These are phyloP conservation scores for Pasiphila rectangulata DNA, from an alignment of 2,888 invertebrate genomes.

Conservation along the genomic window DNA sequence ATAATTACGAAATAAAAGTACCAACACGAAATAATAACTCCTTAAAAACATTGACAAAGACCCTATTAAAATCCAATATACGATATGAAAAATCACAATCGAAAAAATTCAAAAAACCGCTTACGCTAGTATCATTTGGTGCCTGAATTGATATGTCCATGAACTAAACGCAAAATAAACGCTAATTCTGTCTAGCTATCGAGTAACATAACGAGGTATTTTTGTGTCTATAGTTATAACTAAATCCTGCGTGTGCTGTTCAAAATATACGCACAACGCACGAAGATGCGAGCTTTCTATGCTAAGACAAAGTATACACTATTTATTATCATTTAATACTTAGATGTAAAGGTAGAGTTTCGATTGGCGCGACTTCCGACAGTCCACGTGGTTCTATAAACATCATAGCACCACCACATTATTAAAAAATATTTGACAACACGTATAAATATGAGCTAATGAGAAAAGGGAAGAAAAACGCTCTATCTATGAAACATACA, in stretches of 20 bases:
- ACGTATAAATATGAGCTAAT: slow-evolving; percentile 2
- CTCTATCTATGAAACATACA: too few relatives aligned
- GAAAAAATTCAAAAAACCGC: slow-evolving; percentile 64
- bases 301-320: slow-evolving; percentile 73
- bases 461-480: too few relatives aligned
- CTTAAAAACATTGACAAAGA: slow-evolving; percentile 37
- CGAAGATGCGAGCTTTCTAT: slow-evolving; percentile 65
- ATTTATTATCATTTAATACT: slow-evolving; percentile 80
- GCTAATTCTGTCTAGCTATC: slow-evolving; percentile 71
- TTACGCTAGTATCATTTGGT: slow-evolving; percentile 78
- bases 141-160: slow-evolving; percentile 79
- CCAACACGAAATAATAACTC: not conserved
- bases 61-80: slow-evolving; percentile 40
- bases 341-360: slow-evolving; percentile 69
- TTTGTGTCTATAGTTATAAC: slow-evolving; percentile 72
- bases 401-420: not conserved
- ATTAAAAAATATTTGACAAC: not conserved
- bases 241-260: slow-evolving; percentile 64
- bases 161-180: slow-evolving; percentile 75
- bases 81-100: slow-evolving; percentile 57
- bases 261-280: slow-evolving; percentile 56
- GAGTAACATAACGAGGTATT: slow-evolving; percentile 79
- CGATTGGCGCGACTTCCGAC: slow-evolving; percentile 14
- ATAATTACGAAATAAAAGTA: not conserved
- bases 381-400: slow-evolving; percentile 5